Percentiles rank a stretch among this genome's conserved stretches.
These are phyloP conservation scores for Phoronis australis DNA, from an alignment of 2,888 invertebrate genomes.

Conservation along the genomic window DNA sequence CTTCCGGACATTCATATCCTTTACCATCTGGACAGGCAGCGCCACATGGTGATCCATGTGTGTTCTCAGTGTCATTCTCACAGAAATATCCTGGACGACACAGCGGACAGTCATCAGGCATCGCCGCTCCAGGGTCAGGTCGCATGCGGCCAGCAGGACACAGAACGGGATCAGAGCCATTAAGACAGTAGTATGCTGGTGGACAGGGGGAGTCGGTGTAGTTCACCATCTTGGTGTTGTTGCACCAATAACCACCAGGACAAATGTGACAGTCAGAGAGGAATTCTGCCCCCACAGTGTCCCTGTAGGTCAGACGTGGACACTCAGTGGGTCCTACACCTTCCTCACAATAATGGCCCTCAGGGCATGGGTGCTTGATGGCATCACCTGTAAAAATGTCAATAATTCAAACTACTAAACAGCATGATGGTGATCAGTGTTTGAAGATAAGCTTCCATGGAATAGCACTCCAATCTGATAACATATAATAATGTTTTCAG, in stretches of 20 bases:
- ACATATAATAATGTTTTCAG: too few relatives aligned
- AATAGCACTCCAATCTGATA: too few relatives aligned
- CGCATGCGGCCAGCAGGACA: constrained; percentile 47
- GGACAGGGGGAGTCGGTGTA: constrained; percentile 38
- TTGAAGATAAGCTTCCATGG: too few relatives aligned
- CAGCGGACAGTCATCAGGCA: constrained; percentile 27
- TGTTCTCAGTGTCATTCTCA: constrained; percentile 38
- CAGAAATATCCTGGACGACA: constrained; percentile 41
- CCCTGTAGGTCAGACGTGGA: constrained; percentile 35
- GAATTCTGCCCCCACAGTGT: constrained; percentile 29
- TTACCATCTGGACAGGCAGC: too few relatives aligned
- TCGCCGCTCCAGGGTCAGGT: constrained; percentile 31
- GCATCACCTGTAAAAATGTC: background rate
- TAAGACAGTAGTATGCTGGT: constrained; percentile 40
- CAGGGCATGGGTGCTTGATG: constrained; percentile 26
- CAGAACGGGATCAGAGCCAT: constrained; percentile 33
- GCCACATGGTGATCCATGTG: constrained; percentile 36
- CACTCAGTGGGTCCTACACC: constrained; percentile 38
- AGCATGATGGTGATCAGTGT: too few relatives aligned
- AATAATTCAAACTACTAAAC: too few relatives aligned
- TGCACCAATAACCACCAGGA: constrained; percentile 42
- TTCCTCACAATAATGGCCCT: constrained; percentile 39
- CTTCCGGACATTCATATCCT: constrained; percentile 40
- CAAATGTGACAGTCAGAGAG: constrained; percentile 39
- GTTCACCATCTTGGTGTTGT: constrained; percentile 39